phyloP scores from a whole-genome alignment of 37 sponge, comb jelly and placozoan species.

The Chondrilla cf. caribensis region DNA sequence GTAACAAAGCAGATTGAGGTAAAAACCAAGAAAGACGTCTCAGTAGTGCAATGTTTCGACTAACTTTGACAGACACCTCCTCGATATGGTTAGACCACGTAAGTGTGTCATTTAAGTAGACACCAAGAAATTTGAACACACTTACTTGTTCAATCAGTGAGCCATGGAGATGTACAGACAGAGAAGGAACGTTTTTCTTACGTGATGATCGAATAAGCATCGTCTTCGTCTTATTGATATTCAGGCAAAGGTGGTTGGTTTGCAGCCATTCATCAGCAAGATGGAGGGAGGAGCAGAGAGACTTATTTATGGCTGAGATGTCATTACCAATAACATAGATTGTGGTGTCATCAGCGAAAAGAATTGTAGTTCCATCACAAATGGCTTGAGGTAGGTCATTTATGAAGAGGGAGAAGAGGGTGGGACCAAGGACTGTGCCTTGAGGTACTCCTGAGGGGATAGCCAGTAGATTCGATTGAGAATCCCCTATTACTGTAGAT shows the following conservation, averaged over 20 bases:
- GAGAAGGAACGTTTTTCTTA: not conserved
- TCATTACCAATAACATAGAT: not conserved
- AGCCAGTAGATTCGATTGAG: not conserved
- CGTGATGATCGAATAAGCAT: not conserved
- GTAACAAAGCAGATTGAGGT: not conserved
- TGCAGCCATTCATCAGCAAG: not conserved
- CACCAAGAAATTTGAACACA: not conserved
- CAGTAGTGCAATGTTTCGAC: not conserved
- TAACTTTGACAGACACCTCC: not conserved
- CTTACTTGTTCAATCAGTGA: not conserved
- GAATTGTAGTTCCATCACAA: not conserved
- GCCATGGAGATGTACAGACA: not conserved
- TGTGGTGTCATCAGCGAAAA: slow-evolving; percentile 6
- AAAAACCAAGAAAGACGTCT: slow-evolving; percentile 8
- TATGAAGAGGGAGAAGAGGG: not conserved
- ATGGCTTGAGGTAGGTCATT: not conserved
- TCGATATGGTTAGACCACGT: not conserved
- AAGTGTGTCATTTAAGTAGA: not conserved
- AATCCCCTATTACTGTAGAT: not conserved
- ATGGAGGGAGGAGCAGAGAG: not conserved
- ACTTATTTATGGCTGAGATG: not conserved
- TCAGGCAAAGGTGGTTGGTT: not conserved
- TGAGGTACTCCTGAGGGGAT: not conserved
- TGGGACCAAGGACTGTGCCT: not conserved
- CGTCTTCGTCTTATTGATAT: not conserved